phyloP scores from a whole-genome alignment of 2,888 invertebrate species.

The Pristionchus exspectatus region DNA sequence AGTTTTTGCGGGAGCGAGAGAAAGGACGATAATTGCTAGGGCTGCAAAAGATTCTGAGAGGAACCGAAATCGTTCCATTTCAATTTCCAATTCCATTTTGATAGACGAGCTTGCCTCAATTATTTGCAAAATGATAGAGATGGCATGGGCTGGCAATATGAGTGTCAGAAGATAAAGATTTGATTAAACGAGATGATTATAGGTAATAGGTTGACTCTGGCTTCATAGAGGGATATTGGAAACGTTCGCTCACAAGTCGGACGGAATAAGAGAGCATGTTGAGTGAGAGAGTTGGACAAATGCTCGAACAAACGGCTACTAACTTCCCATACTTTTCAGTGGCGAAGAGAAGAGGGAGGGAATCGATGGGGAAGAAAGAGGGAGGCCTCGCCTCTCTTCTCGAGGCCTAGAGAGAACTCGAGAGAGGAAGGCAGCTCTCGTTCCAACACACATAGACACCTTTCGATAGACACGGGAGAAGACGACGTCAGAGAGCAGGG shows the following conservation, averaged over 20 bases:
- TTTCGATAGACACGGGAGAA: too few species aligned
- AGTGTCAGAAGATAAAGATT: too few species aligned
- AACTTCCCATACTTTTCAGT: slow-evolving; percentile 4
- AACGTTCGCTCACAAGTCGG: neutral
- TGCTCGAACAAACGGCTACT: neutral
- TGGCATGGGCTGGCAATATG: too few species aligned
- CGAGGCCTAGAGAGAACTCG: neutral
- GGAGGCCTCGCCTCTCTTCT: slow-evolving; percentile 18
- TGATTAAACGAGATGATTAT: too few species aligned
- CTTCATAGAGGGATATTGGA: too few species aligned
- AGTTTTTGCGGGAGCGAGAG: neutral
- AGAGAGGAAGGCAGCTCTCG: neutral
- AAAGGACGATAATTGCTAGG: neutral
- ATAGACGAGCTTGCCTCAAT: neutral
- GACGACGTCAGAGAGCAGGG: too few species aligned
- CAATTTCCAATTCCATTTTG: neutral
- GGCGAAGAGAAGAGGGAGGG: neutral
- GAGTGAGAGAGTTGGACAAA: neutral
- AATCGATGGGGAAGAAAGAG: slow-evolving; percentile 14
- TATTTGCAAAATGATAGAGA: too few species aligned
- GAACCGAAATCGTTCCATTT: neutral
- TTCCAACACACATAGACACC: neutral
- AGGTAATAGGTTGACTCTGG: too few species aligned
- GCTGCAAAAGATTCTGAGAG: neutral
- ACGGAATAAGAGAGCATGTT: neutral